A percentile compares a stretch with the other conserved stretches of the same genome.
Evolutionary conservation across 2,797 vertebrate genomes (phyloP).

Genomic region (Toxotes lorentzi): DNA sequence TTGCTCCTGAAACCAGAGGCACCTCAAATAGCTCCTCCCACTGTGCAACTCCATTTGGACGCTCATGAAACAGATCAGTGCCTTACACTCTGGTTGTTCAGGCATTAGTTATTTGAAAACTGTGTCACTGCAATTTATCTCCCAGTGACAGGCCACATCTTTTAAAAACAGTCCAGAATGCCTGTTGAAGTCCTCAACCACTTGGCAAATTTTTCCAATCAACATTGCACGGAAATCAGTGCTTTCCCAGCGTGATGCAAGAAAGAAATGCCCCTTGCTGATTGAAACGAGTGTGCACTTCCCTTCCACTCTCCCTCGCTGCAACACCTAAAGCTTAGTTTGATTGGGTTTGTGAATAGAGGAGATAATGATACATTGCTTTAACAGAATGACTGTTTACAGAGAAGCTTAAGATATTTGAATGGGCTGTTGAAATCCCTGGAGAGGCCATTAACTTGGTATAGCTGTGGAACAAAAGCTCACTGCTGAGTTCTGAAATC

Average conservation of each 20-base stretch:
- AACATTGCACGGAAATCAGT: slow-evolving; percentile 8
- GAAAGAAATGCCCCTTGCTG: slow-evolving; percentile 29
- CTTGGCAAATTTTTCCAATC: slow-evolving; percentile 21
- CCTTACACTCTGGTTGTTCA: background rate
- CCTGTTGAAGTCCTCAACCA: slow-evolving; percentile 15
- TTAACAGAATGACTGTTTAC: slow-evolving; percentile 60
- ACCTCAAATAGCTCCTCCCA: background rate
- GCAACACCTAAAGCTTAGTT: slow-evolving; percentile 47
- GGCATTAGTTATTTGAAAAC: slow-evolving; percentile 11
- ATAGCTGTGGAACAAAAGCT: slow-evolving; percentile 58
- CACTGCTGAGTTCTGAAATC: slow-evolving; percentile 35
- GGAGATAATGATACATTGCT: slow-evolving; percentile 54
- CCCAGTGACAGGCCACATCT: slow-evolving; percentile 7
- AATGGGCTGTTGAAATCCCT: slow-evolving; percentile 56
- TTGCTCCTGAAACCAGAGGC: background rate
- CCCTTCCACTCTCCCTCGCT: background rate
- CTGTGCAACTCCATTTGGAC: background rate
- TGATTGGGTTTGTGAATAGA: slow-evolving; percentile 53
- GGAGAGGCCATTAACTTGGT: slow-evolving; percentile 64
- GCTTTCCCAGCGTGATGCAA: slow-evolving; percentile 14
- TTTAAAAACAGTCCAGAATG: slow-evolving; percentile 9
- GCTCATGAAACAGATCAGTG: background rate
- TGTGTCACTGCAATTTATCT: slow-evolving; percentile 20
- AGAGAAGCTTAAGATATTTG: slow-evolving; percentile 55
- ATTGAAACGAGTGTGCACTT: slow-evolving; percentile 40